Conservation (phyloP, 2,797 vertebrate genomes). For the Vipera ursinii region DNA sequence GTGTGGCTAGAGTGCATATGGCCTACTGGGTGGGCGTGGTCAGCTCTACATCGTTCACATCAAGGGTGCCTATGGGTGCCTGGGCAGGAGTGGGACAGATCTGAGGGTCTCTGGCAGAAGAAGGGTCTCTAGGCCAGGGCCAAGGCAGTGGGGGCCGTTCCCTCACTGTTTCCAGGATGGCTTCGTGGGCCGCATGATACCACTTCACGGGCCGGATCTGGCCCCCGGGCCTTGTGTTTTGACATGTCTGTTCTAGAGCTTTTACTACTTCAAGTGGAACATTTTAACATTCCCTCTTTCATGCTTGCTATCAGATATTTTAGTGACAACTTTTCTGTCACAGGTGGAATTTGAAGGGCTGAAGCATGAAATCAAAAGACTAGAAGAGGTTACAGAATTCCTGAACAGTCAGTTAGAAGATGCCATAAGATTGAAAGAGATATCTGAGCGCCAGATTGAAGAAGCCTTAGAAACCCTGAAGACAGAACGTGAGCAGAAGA, state of each 20-base stretch:
- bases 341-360: slow-evolving; percentile 98
- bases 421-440: slow-evolving; percentile 89
- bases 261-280: neutral
- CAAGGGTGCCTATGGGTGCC: too few relatives aligned
- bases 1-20: too few relatives aligned
- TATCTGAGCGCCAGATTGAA: slow-evolving; percentile 90
- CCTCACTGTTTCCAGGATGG: too few relatives aligned
- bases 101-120: too few relatives aligned
- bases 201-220: too few relatives aligned
- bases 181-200: too few relatives aligned
- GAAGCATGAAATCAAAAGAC: slow-evolving; percentile 93
- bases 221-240: too few relatives aligned
- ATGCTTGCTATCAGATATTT: neutral
- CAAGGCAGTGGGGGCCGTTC: too few relatives aligned
- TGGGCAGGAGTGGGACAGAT: too few relatives aligned
- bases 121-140: too few relatives aligned
- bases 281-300: neutral
- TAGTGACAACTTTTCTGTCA: neutral
- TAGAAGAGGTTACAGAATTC: slow-evolving; percentile 93
- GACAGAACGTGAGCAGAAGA: slow-evolving; percentile 95
- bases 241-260: neutral
- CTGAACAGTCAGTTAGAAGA: slow-evolving; percentile 94
- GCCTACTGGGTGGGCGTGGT: too few relatives aligned
- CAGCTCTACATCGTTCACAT: too few relatives aligned
- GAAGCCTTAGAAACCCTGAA: slow-evolving; percentile 94